Conservation (phyloP, 1,140 invertebrate species). For the Metopolophium dirhodum region DNA sequence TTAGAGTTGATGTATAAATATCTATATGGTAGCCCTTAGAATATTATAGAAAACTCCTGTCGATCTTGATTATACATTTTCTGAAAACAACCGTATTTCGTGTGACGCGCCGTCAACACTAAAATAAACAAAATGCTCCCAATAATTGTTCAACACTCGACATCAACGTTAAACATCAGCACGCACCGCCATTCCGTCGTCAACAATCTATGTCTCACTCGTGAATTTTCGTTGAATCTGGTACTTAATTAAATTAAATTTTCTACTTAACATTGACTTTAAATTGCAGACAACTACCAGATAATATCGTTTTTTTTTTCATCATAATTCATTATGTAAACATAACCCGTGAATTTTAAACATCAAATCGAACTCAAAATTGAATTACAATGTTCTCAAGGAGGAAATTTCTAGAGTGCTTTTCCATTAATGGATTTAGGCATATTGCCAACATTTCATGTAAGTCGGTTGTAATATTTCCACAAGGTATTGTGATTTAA, state of each 20-base stretch:
- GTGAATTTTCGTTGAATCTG: neutral
- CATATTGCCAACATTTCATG: conserved; percentile 4
- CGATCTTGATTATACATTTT: neutral
- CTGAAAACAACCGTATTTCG: neutral
- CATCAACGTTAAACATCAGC: neutral
- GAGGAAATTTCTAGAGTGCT: conserved; percentile 32
- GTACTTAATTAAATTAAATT: neutral
- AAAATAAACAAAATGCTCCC: neutral
- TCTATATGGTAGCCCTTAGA: neutral
- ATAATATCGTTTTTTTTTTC: neutral
- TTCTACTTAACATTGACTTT: neutral
- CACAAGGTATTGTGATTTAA: neutral
- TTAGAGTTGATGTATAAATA: neutral
- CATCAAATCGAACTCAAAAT: conserved; percentile 18
- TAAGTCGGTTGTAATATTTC: neutral
- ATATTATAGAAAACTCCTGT: neutral
- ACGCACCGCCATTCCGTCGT: neutral
- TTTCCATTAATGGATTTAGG: conserved; percentile 30
- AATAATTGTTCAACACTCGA: neutral
- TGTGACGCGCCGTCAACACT: neutral
- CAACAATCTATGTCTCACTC: too few species aligned
- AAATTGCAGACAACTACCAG: neutral
- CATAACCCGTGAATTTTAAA: neutral
- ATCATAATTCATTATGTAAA: neutral
- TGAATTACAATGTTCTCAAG: conserved; percentile 7